Percentiles rank a stretch among this genome's conserved stretches.
These are phyloP conservation scores for Dendrolimus houi DNA, from an alignment of 2,888 invertebrate genomes.

Conservation along the genomic window DNA sequence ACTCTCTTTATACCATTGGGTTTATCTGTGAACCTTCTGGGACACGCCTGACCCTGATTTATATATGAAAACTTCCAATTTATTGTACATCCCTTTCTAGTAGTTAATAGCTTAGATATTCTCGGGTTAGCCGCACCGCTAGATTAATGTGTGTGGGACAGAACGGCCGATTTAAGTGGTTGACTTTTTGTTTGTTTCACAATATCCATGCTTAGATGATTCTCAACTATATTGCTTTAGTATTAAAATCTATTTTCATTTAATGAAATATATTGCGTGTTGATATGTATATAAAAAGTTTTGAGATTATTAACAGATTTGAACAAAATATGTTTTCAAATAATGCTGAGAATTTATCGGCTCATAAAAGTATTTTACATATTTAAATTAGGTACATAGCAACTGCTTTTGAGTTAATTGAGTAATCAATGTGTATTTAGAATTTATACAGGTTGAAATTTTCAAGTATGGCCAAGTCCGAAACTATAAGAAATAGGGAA, in stretches of 20 bases:
- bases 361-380: too few species aligned
- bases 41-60: slow-evolving; percentile 52
- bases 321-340: slow-evolving; percentile 6
- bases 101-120: slow-evolving; percentile 60
- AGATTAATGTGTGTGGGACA: slow-evolving; percentile 55
- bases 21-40: slow-evolving; percentile 54
- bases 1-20: slow-evolving; percentile 43
- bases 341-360: not conserved
- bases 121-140: slow-evolving; percentile 45
- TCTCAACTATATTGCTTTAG: not conserved
- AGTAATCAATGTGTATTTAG: too few species aligned
- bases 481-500: too few species aligned
- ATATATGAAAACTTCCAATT: slow-evolving; percentile 58
- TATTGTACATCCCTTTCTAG: slow-evolving; percentile 45
- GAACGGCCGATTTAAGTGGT: slow-evolving; percentile 29
- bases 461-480: too few species aligned
- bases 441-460: too few species aligned
- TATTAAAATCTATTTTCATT: not conserved
- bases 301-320: not conserved
- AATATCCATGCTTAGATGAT: not conserved
- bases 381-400: too few species aligned
- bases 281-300: too few species aligned
- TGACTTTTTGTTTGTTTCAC: slow-evolving; percentile 30
- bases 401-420: too few species aligned
- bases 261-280: too few species aligned